Conservation (phyloP, 2,113 vertebrate genomes). For the Onychorhynchus coronatus region DNA sequence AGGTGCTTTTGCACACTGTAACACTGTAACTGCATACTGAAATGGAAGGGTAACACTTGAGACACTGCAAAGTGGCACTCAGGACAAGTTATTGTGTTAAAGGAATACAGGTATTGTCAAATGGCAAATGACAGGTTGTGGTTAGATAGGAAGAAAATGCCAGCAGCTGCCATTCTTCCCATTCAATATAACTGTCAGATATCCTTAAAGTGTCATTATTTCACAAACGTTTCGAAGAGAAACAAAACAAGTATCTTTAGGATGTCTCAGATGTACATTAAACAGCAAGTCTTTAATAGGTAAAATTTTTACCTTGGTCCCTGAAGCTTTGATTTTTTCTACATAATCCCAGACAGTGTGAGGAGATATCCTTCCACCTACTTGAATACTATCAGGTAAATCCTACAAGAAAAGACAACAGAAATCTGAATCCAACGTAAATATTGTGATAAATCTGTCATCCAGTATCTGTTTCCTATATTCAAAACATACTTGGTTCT, state of each 20-base stretch:
- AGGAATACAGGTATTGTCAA: background rate
- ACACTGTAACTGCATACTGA: background rate
- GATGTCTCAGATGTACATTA: background rate
- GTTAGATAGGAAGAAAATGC: background rate
- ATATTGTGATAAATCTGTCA: background rate
- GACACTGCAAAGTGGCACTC: background rate
- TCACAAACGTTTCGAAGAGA: background rate
- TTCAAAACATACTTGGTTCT: background rate
- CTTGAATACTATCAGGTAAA: slow-evolving; percentile 93
- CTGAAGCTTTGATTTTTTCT: slow-evolving; percentile 96
- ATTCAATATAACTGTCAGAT: background rate
- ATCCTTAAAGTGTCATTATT: background rate
- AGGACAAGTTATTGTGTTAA: background rate
- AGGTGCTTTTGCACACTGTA: background rate
- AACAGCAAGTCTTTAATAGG: background rate
- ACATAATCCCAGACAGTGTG: slow-evolving; percentile 98
- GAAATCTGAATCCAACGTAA: background rate
- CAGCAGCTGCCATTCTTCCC: background rate
- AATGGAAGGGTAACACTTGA: background rate
- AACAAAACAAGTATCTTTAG: background rate
- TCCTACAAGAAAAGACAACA: slow-evolving; percentile 75
- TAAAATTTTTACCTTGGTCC: slow-evolving; percentile 86
- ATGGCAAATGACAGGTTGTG: background rate
- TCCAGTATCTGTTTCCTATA: background rate
- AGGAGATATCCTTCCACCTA: slow-evolving; percentile 95